Conservation (phyloP, 2,888 invertebrate genomes). For the Hemithea aestivaria region DNA sequence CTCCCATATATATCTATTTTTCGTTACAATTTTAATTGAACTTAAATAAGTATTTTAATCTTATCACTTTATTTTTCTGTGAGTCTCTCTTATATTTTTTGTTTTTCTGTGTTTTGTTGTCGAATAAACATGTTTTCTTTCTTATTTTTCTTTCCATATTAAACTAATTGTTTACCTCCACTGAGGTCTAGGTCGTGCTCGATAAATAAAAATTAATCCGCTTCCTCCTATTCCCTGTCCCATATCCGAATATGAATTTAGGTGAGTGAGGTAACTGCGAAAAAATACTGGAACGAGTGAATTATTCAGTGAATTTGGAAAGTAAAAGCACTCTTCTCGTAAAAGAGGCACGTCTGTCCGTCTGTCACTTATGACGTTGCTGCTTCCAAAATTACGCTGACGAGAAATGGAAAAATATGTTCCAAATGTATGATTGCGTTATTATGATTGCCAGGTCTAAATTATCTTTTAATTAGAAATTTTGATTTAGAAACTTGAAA, state of each 20-base stretch:
- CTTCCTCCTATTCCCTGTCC: constrained; percentile 17
- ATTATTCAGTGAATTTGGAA: constrained; percentile 60
- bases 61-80: too few species aligned
- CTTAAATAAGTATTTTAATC: too few species aligned
- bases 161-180: too few species aligned
- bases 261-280: constrained; percentile 32
- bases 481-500: too few species aligned
- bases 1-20: too few species aligned
- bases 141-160: too few species aligned
- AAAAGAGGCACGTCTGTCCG: constrained; percentile 50
- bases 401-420: constrained; percentile 27
- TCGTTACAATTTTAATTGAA: too few species aligned
- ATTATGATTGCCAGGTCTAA: background rate
- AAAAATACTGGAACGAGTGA: constrained; percentile 46
- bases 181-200: too few species aligned
- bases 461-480: background rate
- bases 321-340: constrained; percentile 56
- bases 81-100: too few species aligned
- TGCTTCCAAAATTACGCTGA: constrained; percentile 36
- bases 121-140: too few species aligned
- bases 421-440: constrained; percentile 1
- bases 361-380: constrained; percentile 64
- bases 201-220: constrained; percentile 8
- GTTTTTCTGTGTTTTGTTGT: too few species aligned
- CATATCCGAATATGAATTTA: constrained; percentile 39